Evolutionary conservation across 1,140 invertebrate species (phyloP), one percentile per base, ranked within the genome.

Genomic region (Elymnias hypermnestra): DNA sequence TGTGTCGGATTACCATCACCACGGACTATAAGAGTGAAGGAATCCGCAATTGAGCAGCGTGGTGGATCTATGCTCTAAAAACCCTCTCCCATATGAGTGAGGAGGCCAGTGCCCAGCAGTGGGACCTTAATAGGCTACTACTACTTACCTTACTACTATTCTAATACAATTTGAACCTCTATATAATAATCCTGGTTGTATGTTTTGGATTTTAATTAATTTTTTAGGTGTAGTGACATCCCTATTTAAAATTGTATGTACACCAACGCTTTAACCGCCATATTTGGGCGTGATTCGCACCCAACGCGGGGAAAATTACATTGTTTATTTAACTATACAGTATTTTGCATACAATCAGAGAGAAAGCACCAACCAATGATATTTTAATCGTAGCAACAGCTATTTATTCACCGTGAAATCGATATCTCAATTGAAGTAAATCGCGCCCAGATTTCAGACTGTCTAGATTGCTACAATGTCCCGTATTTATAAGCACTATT

Each of bases 271-370:
- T n/a, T n/a, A 43, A 28, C 39, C 23, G 17, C 55, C 62, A 42
- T 63, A 62, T 64, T 58, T 53, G 55, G 64, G 17, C 46, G 53
- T 48, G 56, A 63, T 69, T 69, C 62, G 62, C 64, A 45, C 65
- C 58, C 53, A 33, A 40, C 45, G 38, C 33, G 35, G 57, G 57
- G 53, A 73, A n/a, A 68, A 73, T 67, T 70, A 67, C 63, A 62
- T 60, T 70, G 63, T 72, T 65, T 67, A 73, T 74, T 65, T 68
- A 68, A 71, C 63, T 56, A 60, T 53, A 64, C 59, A 60, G 57
- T 73, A 71, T 63, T 79, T 83, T 71, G 77, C 72, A 76, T 79
- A 76, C 75, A 83, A 83, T 79, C 65, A 73, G 29, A 57, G 77
- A 58, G 73, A 83, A 79, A 78, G 75, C 54, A 39, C 28, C 29